Percentiles rank a stretch among this genome's conserved stretches.
Evolutionary conservation across 2,888 invertebrate species (phyloP).

Genomic region (Caradrina kadenii): DNA sequence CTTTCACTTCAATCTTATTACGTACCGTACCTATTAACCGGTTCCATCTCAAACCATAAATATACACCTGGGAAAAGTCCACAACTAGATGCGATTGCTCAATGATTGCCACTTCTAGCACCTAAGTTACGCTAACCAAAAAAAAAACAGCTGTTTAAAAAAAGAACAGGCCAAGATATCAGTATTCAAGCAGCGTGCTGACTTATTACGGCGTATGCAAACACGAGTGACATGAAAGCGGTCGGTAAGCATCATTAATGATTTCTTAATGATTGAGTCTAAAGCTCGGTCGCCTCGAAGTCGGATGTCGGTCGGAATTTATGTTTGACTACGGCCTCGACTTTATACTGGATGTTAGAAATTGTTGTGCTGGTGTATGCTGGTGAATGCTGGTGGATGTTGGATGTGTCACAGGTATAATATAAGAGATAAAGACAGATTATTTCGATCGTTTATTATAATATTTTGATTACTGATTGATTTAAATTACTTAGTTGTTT

Average conservation of each 20-base stretch:
- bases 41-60: too few relatives aligned
- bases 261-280: constrained; percentile 80
- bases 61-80: too few relatives aligned
- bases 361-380: constrained; percentile 1
- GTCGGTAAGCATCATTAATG: constrained; percentile 78
- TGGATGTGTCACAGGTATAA: background rate
- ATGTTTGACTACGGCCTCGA: background rate
- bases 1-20: too few relatives aligned
- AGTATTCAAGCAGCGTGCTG: constrained; percentile 30
- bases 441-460: too few relatives aligned
- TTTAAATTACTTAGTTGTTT: background rate
- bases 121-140: too few relatives aligned
- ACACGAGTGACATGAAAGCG: constrained; percentile 67
- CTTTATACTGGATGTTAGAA: constrained; percentile 14
- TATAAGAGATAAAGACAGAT: background rate
- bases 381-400: background rate
- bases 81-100: too few relatives aligned
- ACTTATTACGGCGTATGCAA: constrained; percentile 63
- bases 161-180: constrained; percentile 45
- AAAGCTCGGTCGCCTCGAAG: constrained; percentile 18
- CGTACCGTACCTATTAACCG: too few relatives aligned
- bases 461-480: background rate
- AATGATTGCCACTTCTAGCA: too few relatives aligned
- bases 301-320: background rate
- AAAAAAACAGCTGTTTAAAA: background rate